Percentiles rank a stretch among this genome's conserved stretches.
Evolutionary conservation across 2,797 vertebrate genomes (phyloP).

Genomic region (Lagocephalus sceleratus): DNA sequence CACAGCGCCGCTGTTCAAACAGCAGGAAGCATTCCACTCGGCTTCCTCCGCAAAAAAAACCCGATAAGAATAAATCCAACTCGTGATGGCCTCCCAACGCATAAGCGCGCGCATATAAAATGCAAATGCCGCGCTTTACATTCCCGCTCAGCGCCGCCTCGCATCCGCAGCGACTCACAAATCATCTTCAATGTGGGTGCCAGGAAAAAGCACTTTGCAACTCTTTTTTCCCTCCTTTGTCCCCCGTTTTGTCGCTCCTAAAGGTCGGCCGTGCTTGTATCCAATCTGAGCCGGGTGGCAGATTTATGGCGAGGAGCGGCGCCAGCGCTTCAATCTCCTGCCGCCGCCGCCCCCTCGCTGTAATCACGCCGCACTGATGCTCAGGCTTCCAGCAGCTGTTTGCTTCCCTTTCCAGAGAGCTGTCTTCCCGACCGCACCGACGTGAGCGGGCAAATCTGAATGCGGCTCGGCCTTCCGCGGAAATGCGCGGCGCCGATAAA

Average conservation of each 20-base stretch:
- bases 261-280: conserved; percentile 46
- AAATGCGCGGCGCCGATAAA: conserved; percentile 1
- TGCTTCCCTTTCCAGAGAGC: conserved; percentile 52
- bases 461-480: background rate
- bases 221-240: conserved; percentile 27
- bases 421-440: conserved; percentile 54
- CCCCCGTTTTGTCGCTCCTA: conserved; percentile 32
- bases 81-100: conserved; percentile 9
- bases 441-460: conserved; percentile 43
- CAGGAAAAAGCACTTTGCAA: conserved; percentile 26
- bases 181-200: conserved; percentile 35
- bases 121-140: conserved; percentile 59
- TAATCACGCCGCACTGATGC: conserved; percentile 38
- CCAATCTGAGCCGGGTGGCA: conserved; percentile 45
- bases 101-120: conserved; percentile 51
- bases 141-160: conserved; percentile 26
- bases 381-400: conserved; percentile 41
- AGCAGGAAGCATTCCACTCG: conserved; percentile 19
- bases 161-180: conserved; percentile 37
- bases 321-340: conserved; percentile 29
- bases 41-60: conserved; percentile 33
- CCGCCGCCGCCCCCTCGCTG: conserved; percentile 3
- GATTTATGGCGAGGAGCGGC: conserved; percentile 47
- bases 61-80: conserved; percentile 25
- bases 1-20: conserved; percentile 24